Base-by-base conservation (phyloP, 2,113 vertebrate genomes). In the Ornithorhynchus anatinus region DNA sequence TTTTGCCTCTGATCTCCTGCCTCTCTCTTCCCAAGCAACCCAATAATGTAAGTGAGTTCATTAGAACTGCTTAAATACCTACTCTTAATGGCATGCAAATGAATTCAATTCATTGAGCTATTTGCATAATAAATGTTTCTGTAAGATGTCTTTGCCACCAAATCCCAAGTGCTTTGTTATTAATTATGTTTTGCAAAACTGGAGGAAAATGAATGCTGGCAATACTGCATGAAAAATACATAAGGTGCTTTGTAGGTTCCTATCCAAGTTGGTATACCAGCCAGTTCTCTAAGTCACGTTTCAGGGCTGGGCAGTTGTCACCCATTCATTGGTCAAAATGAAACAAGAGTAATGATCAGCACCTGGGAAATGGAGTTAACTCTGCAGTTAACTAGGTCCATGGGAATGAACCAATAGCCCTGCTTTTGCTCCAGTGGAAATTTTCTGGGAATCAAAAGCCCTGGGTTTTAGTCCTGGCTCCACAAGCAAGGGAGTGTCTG, bases 121-220 rank as follows among this genome's bases (percentile, higher is more conserved):
- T 77, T 69, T 61, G 42, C 58, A 56, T 69, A 82, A 84, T 78
- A 80, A 85, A 59, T 69, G 35, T 75, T 57, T 44, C 61, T 66
- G 16, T 53, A 78, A 68, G 50, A 72, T 75, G 63, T 50, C 70
- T 61, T 53, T 68, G 61, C 31, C 15, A 27, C 27, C 40, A 25
- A 77, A 42, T 64, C 48, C 66, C 51, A 33, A 62, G 61, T 69
- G 64, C 50, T 84, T 70, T 79, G 19, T 75, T 79, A 67, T 64
- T 69, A 65, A 78, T 78, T 72, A 35, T 72, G 51, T 69, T 77
- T 73, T 79, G 57, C 40, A 69, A 56, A 71, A 50, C 25, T 35
- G 13, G 45, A 7, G 20, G 44, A 9, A 47, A 59, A 38, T 40
- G 13, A 48, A 58, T 37, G 9, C 35, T 51, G 43, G 17, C 31